A percentile compares a stretch with the other conserved stretches of the same genome.
Evolutionary conservation across 2,888 invertebrate species (phyloP).

Genomic region (Autographa pulchrina): DNA sequence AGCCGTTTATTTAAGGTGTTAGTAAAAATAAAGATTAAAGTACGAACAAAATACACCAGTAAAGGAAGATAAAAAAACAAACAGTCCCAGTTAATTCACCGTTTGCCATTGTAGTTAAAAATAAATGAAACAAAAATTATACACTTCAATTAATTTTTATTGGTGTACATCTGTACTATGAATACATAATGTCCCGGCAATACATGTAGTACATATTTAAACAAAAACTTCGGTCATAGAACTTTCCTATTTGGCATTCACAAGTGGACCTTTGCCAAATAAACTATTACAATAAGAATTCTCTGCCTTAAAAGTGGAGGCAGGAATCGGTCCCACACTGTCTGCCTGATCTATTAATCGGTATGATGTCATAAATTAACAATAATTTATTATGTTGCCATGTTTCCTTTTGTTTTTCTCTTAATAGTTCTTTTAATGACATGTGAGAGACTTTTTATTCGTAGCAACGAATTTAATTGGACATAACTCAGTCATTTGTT

Average conservation of each 20-base stretch:
- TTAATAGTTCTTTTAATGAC: conserved; percentile 8
- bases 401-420: conserved; percentile 33
- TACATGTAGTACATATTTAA: conserved; percentile 66
- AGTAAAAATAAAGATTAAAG: too few relatives aligned
- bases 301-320: conserved; percentile 71
- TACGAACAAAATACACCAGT: neutral
- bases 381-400: conserved; percentile 55
- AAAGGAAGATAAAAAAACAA: conserved; percentile 3
- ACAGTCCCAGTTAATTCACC: conserved; percentile 15
- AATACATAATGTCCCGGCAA: conserved; percentile 60
- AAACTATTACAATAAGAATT: conserved; percentile 85
- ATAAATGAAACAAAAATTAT: conserved; percentile 44
- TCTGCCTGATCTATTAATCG: conserved; percentile 79
- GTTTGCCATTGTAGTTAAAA: conserved; percentile 25
- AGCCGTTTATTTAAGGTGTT: too few relatives aligned
- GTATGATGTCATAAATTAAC: conserved; percentile 74
- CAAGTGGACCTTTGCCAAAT: conserved; percentile 81
- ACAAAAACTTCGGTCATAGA: conserved; percentile 79
- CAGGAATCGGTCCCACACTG: conserved; percentile 82
- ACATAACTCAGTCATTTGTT: conserved; percentile 3
- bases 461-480: conserved; percentile 6
- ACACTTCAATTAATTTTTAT: conserved; percentile 67
- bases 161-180: conserved; percentile 56
- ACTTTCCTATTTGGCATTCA: conserved; percentile 87
- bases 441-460: conserved; percentile 2